Evolutionary conservation across 2,888 invertebrate species (phyloP), one percentile per base, ranked within the genome.

Genomic region (Synergus itoensis): DNA sequence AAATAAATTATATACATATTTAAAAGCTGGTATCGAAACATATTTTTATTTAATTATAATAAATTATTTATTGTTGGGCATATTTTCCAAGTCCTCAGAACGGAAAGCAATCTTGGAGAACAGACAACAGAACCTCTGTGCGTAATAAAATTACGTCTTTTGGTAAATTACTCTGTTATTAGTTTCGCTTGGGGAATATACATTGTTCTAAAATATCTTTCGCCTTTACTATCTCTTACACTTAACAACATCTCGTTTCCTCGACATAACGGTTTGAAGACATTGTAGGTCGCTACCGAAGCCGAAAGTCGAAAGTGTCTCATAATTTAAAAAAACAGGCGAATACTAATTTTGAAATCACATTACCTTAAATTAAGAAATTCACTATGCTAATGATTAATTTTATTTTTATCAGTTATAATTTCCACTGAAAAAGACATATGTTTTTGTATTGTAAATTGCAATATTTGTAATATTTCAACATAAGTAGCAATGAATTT

Each of bases 91-190:
- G 8, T n/a, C n/a, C 8, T n/a, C 7, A 53, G 16, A 7, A 53
- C 14, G 0, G 16, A n/a, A 53, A 53, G 53, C 53, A 53, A 53
- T n/a, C 16, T 53, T n/a, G 53, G n/a, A 53, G 1, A n/a, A 53
- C 1, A n/a, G 7, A 53, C 53, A 2, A 16, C 53, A 53, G 53
- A n/a, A n/a, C n/a, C n/a, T n/a, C n/a, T 1, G n/a, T 53, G n/a
- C n/a, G 53, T 53, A 53, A n/a, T 53, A 53, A 53, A 81, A 60
- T 77, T 65, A 45, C 65, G 64, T 78, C 78, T 63, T 48, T 36
- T 79, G 48, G 43, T 14, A 75, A 79, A 41, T 75, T 76, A 67
- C 36, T n/a, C 43, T 43, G 48, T 41, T 18, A n/a, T 69, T 63
- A 21, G 41, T n/a, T n/a, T 65, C 41, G n/a, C 65, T 41, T 36